Evolutionary conservation across 2,888 invertebrate genomes (phyloP).

Genomic region (Polydesmus complanatus): DNA sequence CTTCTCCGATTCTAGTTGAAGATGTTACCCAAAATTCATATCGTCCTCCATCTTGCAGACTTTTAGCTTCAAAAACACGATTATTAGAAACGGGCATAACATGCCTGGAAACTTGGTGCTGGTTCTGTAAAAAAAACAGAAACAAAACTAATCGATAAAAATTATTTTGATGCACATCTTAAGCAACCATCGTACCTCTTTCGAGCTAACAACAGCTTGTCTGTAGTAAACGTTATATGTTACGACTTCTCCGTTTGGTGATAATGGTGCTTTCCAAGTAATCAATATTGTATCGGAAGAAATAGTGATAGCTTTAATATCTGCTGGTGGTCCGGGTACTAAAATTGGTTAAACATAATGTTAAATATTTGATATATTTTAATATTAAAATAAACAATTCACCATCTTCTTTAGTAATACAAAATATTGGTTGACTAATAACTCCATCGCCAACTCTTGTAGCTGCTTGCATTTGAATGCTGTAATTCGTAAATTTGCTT

Average conservation of each 20-base stretch:
- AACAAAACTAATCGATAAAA: neutral
- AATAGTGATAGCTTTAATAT: conserved; percentile 8
- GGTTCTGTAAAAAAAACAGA: conserved; percentile 1
- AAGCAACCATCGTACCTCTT: neutral
- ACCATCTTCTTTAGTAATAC: conserved; percentile 14
- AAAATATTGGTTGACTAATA: conserved; percentile 7
- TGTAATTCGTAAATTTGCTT: conserved; percentile 14
- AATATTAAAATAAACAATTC: no score
- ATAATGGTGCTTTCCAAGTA: conserved; percentile 6
- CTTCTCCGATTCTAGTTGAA: conserved; percentile 46
- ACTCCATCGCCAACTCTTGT: conserved; percentile 12
- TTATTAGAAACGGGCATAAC: neutral
- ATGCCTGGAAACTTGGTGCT: neutral
- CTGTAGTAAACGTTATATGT: conserved; percentile 8
- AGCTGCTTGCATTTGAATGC: conserved; percentile 7
- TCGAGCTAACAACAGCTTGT: neutral
- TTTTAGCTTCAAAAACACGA: conserved; percentile 33
- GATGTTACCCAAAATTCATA: conserved; percentile 49
- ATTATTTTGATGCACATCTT: no score
- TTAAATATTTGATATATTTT: neutral
- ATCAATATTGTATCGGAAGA: conserved; percentile 8
- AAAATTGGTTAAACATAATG: neutral
- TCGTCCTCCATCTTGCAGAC: conserved; percentile 39
- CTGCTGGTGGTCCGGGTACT: conserved; percentile 11
- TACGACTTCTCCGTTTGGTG: conserved; percentile 8